These are phyloP conservation scores for Andrena haemorrhoa DNA, from an alignment of 2,888 invertebrate species.

Conservation along the genomic window DNA sequence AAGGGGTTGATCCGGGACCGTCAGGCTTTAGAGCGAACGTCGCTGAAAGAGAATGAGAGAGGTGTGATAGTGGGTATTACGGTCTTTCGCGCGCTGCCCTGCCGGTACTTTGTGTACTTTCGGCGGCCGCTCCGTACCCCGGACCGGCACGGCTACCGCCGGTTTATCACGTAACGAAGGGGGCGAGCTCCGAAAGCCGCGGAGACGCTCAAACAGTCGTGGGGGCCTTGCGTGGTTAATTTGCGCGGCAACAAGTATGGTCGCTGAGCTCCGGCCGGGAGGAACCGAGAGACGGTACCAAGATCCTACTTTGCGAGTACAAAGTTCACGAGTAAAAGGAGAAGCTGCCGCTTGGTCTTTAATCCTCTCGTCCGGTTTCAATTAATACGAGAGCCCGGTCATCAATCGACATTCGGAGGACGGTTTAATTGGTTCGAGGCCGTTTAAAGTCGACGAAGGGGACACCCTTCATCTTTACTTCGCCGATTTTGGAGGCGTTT, in stretches of 20 bases:
- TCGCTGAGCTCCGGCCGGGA: neutral
- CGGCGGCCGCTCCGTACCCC: neutral
- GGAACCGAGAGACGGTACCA: neutral
- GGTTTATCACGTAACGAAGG: constrained; percentile 31
- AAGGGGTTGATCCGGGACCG: constrained; percentile 12
- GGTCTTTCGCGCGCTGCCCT: constrained; percentile 3
- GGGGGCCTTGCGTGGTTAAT: constrained; percentile 4
- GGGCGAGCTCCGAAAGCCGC: neutral
- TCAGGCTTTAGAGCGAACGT: constrained; percentile 15
- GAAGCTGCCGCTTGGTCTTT: constrained; percentile 42
- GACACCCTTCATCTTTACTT: constrained; percentile 4
- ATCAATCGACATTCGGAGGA: constrained; percentile 35
- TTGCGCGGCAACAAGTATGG: constrained; percentile 6
- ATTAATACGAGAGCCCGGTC: constrained; percentile 57
- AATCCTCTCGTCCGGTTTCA: constrained; percentile 63
- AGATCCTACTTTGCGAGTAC: neutral
- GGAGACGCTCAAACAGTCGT: neutral
- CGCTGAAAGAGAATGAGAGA: constrained; percentile 15
- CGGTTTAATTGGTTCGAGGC: constrained; percentile 46
- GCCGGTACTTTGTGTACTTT: neutral
- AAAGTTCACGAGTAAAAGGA: constrained; percentile 30
- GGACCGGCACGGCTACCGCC: neutral
- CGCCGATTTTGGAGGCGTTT: too few species aligned
- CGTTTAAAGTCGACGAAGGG: constrained; percentile 40
- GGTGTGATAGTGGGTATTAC: constrained; percentile 7